These are phyloP conservation scores for Crocidura indochinensis DNA, from an alignment of 2,797 vertebrate species.

Conservation along the genomic window DNA sequence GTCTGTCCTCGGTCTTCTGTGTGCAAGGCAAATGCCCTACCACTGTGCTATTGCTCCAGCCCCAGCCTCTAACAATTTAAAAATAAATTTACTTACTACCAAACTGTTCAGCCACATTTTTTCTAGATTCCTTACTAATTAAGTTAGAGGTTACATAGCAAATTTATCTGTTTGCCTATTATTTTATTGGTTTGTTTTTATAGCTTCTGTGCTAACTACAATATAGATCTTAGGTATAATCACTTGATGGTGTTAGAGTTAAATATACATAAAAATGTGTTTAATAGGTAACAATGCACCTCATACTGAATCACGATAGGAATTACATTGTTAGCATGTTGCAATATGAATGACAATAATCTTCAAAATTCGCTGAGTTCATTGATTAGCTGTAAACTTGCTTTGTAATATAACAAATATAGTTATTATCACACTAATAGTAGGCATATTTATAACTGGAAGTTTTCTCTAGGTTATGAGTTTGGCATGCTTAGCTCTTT, in stretches of 20 bases:
- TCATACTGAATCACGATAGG: neutral
- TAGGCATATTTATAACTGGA: too few species aligned
- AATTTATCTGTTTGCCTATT: neutral
- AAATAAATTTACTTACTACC: neutral
- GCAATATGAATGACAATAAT: neutral
- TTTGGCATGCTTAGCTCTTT: neutral
- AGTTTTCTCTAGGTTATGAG: neutral
- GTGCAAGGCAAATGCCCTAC: too few species aligned
- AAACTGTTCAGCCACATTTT: neutral
- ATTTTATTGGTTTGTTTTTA: neutral
- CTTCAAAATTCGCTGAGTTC: neutral
- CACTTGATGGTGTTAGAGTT: neutral
- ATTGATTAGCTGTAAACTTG: neutral
- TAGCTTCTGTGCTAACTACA: neutral
- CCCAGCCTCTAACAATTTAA: neutral
- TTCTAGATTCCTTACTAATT: neutral
- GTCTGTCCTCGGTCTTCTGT: too few species aligned
- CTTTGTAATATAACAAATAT: neutral
- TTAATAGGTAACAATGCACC: neutral
- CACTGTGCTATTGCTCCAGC: too few species aligned
- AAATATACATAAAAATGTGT: neutral
- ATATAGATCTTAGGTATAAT: neutral
- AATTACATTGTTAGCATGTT: neutral
- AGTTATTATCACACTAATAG: neutral
- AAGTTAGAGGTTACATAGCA: neutral